Conservation (phyloP, 1,140 invertebrate species). For the Heliconius eleuchia region DNA sequence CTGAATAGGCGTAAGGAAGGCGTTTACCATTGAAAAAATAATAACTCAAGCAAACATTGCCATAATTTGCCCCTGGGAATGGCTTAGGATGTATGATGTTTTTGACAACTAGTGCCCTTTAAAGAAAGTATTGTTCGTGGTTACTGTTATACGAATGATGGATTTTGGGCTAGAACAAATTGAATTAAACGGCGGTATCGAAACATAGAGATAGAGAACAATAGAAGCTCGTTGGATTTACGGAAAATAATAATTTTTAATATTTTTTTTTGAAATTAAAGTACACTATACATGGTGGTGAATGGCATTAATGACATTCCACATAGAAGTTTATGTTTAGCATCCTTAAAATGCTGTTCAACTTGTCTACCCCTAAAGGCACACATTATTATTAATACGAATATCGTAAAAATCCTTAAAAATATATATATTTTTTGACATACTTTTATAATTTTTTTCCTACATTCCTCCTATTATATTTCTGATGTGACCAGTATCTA, state of each 20-base stretch:
- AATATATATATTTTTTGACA: too few species aligned
- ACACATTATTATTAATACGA: too few species aligned
- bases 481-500: neutral
- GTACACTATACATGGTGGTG: too few species aligned
- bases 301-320: too few species aligned
- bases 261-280: neutral
- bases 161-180: slow-evolving; percentile 53
- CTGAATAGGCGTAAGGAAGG: slow-evolving; percentile 60
- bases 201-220: neutral
- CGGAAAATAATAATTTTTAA: neutral
- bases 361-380: too few species aligned
- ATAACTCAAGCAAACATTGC: slow-evolving; percentile 71
- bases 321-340: too few species aligned
- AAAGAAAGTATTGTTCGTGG: slow-evolving; percentile 54
- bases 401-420: too few species aligned
- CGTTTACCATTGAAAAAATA: slow-evolving; percentile 57
- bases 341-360: too few species aligned
- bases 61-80: slow-evolving; percentile 71
- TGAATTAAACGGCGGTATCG: slow-evolving; percentile 21
- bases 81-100: slow-evolving; percentile 53
- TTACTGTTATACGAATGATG: slow-evolving; percentile 51
- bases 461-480: too few species aligned
- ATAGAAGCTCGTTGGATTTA: neutral
- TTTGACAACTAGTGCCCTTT: slow-evolving; percentile 67
- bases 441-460: neutral